Evolutionary conservation across 2,888 invertebrate species (phyloP).

Genomic region (Cantharis flavilabris): DNA sequence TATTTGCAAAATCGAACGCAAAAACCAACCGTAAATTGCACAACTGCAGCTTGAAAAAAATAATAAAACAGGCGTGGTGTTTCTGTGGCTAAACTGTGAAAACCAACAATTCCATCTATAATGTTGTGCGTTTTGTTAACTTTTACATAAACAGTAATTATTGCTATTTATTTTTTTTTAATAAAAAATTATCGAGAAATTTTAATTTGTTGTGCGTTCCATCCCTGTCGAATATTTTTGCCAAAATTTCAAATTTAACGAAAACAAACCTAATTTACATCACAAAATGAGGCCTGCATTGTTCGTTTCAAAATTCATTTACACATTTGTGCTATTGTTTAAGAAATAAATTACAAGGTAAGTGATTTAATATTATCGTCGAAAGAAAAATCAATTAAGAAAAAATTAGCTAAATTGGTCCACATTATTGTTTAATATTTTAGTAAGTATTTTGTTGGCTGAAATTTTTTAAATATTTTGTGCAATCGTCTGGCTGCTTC

Average conservation of each 20-base stretch:
- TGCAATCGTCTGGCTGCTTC: conserved; percentile 35
- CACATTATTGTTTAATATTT: not conserved
- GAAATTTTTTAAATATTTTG: conserved; percentile 29
- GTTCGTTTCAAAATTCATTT: not conserved
- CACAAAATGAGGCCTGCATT: not conserved
- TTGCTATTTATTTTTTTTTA: not conserved
- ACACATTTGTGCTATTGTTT: not conserved
- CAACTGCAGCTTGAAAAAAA: not conserved
- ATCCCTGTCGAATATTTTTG: not conserved
- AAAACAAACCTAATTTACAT: not conserved
- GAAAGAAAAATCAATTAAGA: conserved; percentile 25
- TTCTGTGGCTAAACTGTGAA: not conserved
- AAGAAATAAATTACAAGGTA: not conserved
- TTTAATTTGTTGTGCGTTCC: not conserved
- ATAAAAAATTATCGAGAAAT: not conserved
- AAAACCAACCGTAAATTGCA: not conserved
- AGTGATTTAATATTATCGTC: conserved; percentile 13
- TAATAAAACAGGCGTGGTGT: not conserved
- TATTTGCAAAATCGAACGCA: conserved; percentile 27
- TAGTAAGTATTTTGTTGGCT: conserved; percentile 1
- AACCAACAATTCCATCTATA: not conserved
- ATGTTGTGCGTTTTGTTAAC: not conserved
- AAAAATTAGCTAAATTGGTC: conserved; percentile 22
- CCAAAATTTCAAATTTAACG: not conserved
- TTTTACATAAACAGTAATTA: not conserved